These are phyloP conservation scores for Chrysolina americana DNA, from an alignment of 2,888 invertebrate species.

Conservation along the genomic window DNA sequence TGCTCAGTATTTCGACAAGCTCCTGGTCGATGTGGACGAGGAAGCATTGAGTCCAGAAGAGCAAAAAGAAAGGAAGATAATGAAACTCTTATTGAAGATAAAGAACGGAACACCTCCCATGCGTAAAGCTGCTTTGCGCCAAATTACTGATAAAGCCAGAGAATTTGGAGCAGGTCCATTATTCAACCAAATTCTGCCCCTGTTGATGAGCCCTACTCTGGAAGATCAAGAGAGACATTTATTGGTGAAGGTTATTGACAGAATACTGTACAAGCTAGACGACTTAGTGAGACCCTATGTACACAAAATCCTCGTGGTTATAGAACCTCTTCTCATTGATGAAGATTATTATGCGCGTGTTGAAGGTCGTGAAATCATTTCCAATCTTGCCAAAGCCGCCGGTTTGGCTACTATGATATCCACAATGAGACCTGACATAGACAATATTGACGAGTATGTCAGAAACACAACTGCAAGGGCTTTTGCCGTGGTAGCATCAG, in stretches of 20 bases:
- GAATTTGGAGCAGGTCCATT: slow-evolving; percentile 99
- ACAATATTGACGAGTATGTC: slow-evolving; percentile 99
- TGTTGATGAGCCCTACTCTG: slow-evolving; percentile 99
- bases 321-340: slow-evolving; percentile 98
- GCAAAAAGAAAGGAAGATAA: slow-evolving; percentile 98
- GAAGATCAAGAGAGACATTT: slow-evolving; percentile 99
- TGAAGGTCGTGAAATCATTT: slow-evolving; percentile 97
- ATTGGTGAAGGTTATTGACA: slow-evolving; percentile 98
- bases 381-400: slow-evolving; percentile 98
- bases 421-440: slow-evolving; percentile 99
- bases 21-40: slow-evolving; percentile 98
- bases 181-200: slow-evolving; percentile 98
- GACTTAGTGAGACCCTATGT: slow-evolving; percentile 99
- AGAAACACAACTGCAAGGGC: slow-evolving; percentile 99
- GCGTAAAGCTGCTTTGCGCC: slow-evolving; percentile 97
- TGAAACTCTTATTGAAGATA: slow-evolving; percentile 97
- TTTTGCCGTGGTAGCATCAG: slow-evolving; percentile 99
- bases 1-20: slow-evolving; percentile 99
- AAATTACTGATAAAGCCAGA: slow-evolving; percentile 98
- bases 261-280: slow-evolving; percentile 97
- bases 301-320: slow-evolving; percentile 99
- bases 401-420: slow-evolving; percentile 99
- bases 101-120: slow-evolving; percentile 99
- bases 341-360: slow-evolving; percentile 99
- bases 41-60: slow-evolving; percentile 96